These are phyloP conservation scores for Micrasema longulum DNA, from an alignment of 1,140 invertebrate genomes.

Conservation along the genomic window DNA sequence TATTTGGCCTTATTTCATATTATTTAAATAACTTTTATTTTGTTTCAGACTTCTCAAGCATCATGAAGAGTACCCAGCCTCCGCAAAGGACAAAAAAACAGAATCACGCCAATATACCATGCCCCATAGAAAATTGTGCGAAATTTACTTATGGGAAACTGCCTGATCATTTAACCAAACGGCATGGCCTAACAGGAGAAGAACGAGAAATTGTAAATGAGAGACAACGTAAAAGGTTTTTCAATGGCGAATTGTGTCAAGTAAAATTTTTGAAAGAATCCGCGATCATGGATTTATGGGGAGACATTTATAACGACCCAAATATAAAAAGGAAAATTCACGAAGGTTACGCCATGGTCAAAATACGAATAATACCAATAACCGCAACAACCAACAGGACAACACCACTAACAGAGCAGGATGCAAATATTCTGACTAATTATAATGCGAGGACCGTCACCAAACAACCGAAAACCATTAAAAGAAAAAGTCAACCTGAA, in stretches of 20 bases:
- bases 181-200: slow-evolving; percentile 65
- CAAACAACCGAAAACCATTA: slow-evolving; percentile 59
- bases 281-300: slow-evolving; percentile 66
- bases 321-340: slow-evolving; percentile 65
- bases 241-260: slow-evolving; percentile 68
- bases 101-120: slow-evolving; percentile 68
- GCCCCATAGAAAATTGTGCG: slow-evolving; percentile 67
- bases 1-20: too few relatives aligned
- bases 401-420: slow-evolving; percentile 66
- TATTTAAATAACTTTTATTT: too few relatives aligned
- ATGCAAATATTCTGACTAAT: slow-evolving; percentile 67
- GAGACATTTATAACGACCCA: slow-evolving; percentile 66
- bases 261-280: slow-evolving; percentile 67
- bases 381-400: slow-evolving; percentile 63
- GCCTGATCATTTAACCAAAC: slow-evolving; percentile 66
- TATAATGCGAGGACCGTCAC: slow-evolving; percentile 64
- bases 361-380: slow-evolving; percentile 67
- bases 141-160: slow-evolving; percentile 67
- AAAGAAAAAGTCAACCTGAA: slow-evolving; percentile 58
- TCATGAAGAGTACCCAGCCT: slow-evolving; percentile 49
- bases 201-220: slow-evolving; percentile 66
- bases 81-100: slow-evolving; percentile 65
- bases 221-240: slow-evolving; percentile 67
- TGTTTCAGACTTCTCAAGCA: slow-evolving; percentile 55
- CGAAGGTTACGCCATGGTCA: slow-evolving; percentile 65